These are phyloP conservation scores for Haliaeetus leucogaster DNA, from an alignment of 2,113 vertebrate genomes.

Conservation along the genomic window DNA sequence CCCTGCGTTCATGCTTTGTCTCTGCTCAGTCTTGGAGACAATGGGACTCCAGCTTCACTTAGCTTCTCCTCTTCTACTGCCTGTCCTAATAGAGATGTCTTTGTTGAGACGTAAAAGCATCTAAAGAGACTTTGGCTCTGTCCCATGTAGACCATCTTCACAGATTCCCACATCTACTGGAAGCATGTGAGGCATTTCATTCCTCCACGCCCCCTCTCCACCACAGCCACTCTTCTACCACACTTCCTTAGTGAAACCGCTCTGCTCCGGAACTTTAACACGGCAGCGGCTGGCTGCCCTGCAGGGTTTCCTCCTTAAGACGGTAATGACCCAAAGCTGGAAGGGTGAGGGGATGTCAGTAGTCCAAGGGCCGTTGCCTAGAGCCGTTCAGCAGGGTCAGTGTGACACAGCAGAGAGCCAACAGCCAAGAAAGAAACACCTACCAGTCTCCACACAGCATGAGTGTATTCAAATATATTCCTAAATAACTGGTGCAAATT, in stretches of 20 bases:
- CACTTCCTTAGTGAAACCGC: neutral
- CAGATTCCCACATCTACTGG: neutral
- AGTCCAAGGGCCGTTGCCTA: neutral
- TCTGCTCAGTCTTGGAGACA: neutral
- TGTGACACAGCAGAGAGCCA: neutral
- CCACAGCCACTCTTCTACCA: neutral
- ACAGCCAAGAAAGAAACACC: neutral
- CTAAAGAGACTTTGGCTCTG: neutral
- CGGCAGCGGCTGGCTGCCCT: neutral
- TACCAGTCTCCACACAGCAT: neutral
- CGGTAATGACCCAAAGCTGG: neutral
- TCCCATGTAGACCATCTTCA: neutral
- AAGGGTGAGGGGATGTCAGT: neutral
- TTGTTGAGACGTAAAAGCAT: neutral
- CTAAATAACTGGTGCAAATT: neutral
- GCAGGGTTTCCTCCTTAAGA: neutral
- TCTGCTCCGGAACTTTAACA: neutral
- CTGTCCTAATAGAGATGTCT: neutral
- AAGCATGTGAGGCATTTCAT: fast-evolving
- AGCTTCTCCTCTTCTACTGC: neutral
- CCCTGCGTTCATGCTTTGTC: neutral
- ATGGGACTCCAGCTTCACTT: neutral
- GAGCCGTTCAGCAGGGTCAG: neutral
- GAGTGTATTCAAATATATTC: neutral
- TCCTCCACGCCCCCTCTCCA: neutral